These are phyloP conservation scores for Bradypus variegatus DNA, from an alignment of 2,797 vertebrate genomes.

Conservation along the genomic window DNA sequence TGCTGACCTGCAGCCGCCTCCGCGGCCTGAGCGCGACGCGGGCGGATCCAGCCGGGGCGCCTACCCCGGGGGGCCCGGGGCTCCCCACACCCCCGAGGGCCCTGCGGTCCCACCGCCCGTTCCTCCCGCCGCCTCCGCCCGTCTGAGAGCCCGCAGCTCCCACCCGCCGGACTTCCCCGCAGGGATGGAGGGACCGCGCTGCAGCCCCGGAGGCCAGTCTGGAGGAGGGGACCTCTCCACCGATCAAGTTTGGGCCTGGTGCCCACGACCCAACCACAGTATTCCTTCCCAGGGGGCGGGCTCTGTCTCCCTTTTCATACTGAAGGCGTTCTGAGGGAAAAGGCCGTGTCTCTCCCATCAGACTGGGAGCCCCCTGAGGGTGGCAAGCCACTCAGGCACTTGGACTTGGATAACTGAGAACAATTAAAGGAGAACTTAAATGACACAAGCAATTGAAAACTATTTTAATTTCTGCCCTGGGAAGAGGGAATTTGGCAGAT, in stretches of 20 bases:
- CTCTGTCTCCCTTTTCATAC: neutral
- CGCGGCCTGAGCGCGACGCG: neutral
- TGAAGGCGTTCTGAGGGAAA: neutral
- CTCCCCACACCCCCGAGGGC: accelerated
- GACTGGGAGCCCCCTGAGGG: neutral
- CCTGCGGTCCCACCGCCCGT: too few relatives aligned
- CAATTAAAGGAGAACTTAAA: conserved; percentile 41
- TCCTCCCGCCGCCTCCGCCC: neutral
- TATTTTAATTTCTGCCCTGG: neutral
- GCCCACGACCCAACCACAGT: neutral
- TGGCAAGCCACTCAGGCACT: neutral
- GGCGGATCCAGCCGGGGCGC: accelerated
- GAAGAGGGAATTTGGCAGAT: neutral
- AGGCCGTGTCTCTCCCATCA: neutral
- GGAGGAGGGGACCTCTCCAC: neutral
- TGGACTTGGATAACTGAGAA: neutral
- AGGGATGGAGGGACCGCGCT: neutral
- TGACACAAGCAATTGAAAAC: neutral
- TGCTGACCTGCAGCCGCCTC: conserved; percentile 68
- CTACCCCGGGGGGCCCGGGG: neutral
- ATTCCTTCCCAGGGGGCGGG: neutral
- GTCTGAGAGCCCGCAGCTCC: neutral
- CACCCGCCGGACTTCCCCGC: too few relatives aligned
- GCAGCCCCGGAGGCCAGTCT: neutral
- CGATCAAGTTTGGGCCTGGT: neutral